These are phyloP conservation scores for Mechanitis messenoides DNA, from an alignment of 2,888 invertebrate genomes.

Conservation along the genomic window DNA sequence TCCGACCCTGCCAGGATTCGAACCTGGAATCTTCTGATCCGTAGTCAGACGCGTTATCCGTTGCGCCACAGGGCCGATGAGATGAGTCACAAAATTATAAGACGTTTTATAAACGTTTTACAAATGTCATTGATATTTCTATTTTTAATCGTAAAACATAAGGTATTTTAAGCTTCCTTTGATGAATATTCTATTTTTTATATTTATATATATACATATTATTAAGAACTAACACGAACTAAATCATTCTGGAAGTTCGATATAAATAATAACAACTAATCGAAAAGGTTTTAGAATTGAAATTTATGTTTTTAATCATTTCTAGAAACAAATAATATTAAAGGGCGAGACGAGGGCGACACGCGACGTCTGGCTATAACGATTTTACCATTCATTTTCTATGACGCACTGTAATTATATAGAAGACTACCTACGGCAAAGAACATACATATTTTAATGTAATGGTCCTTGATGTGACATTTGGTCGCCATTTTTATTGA, in stretches of 20 bases:
- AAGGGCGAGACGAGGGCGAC: slow-evolving; percentile 8
- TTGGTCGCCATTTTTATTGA: too few relatives aligned
- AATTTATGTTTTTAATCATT: background rate
- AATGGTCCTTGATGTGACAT: too few relatives aligned
- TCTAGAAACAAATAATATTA: slow-evolving; percentile 2
- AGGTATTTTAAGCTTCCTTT: too few relatives aligned
- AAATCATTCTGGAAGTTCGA: too few relatives aligned
- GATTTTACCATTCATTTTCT: slow-evolving; percentile 9
- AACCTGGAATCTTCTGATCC: slow-evolving; percentile 82
- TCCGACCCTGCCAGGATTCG: slow-evolving; percentile 79
- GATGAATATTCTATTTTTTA: too few relatives aligned
- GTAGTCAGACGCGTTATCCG: slow-evolving; percentile 84
- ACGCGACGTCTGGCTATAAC: slow-evolving; percentile 14
- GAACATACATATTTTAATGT: too few relatives aligned
- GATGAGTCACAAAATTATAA: background rate
- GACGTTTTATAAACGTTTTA: background rate
- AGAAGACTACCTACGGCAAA: background rate
- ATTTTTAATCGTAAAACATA: background rate
- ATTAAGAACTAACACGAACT: too few relatives aligned
- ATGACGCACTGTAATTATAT: slow-evolving; percentile 9
- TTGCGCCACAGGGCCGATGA: slow-evolving; percentile 79
- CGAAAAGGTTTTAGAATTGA: too few relatives aligned
- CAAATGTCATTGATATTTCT: background rate
- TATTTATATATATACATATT: too few relatives aligned
- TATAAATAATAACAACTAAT: too few relatives aligned